phyloP scores from a whole-genome alignment of 2,888 invertebrate genomes.

The Eupithecia subfuscata region DNA sequence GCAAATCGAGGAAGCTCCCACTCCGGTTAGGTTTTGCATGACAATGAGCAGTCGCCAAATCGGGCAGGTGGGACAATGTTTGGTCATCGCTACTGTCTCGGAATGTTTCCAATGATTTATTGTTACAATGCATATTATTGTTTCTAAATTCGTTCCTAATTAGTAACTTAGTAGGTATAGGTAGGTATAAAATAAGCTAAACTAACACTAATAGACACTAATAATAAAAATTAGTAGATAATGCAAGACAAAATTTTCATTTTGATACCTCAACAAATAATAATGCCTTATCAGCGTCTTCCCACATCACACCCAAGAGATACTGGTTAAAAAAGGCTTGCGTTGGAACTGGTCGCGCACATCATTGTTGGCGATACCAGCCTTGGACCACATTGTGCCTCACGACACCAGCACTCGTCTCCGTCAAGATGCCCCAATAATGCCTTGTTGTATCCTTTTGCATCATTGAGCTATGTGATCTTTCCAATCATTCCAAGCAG shows the following conservation, averaged over 20 bases:
- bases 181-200: background rate
- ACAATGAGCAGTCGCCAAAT: constrained; percentile 47
- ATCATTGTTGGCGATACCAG: constrained; percentile 76
- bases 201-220: background rate
- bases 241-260: background rate
- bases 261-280: background rate
- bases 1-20: constrained; percentile 37
- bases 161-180: background rate
- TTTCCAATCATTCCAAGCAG: constrained; percentile 23
- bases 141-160: background rate
- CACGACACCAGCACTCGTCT: constrained; percentile 51
- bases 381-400: constrained; percentile 58
- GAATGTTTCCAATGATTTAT: constrained; percentile 46
- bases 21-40: constrained; percentile 43
- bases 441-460: constrained; percentile 32
- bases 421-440: constrained; percentile 35
- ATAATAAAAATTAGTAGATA: background rate
- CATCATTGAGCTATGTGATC: constrained; percentile 44
- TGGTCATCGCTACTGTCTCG: constrained; percentile 26
- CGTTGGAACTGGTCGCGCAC: constrained; percentile 73
- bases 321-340: constrained; percentile 67
- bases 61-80: constrained; percentile 31
- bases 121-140: constrained; percentile 6
- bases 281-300: constrained; percentile 39
- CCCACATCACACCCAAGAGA: constrained; percentile 51